Base-by-base conservation (phyloP, 2,888 invertebrate genomes). In the Hypena proboscidalis region DNA sequence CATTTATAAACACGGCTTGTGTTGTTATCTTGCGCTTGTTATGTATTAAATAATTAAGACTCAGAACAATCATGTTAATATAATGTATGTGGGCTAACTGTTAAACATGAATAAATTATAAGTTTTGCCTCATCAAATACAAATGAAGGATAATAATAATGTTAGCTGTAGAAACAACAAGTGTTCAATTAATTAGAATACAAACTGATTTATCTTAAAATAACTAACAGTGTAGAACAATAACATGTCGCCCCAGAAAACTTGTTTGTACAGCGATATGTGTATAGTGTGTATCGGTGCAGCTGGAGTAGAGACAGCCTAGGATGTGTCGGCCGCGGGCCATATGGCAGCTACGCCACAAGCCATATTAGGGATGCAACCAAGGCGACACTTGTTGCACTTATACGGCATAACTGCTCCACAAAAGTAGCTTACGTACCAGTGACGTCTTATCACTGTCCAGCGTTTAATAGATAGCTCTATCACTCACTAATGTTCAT, bases 321-420 rank as follows among this genome's bases (percentile, higher is more conserved):
- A 80, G 84, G 87, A 87, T 88, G 85, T 83, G 65, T 85, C 80
- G 79, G 67, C 59, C 70, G 78, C 78, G 65, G 75, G 80, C 90
- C 90, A 90, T 90, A 90, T 90, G 90, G 90, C 83, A 78, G 82
- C 80, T 70, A 70, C 74, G 73, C 78, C 60, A 73, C 69, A 71
- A 67, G 58, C 90, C 90, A 78, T 90, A 90, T 90, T 84, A 80
- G 90, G 90, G 84, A 80, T 76, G 74, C 74, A 66, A 80, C 67
- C 90, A 89, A 90, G 90, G 90, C 88, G 80, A 89, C 84, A 89
- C 88, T 88, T 83, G 90, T 86, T 90, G 90, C 90, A 87, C 90
- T 81, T 90, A 90, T 90, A 90, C 83, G 90, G 90, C 77, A 66
- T 78, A 84, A 85, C 77, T 84, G 86, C 80, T 88, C 85, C 73